These are phyloP conservation scores for Epizoanthus illoricatus DNA, from an alignment of 92 coral and sea anemone species.

Conservation along the genomic window DNA sequence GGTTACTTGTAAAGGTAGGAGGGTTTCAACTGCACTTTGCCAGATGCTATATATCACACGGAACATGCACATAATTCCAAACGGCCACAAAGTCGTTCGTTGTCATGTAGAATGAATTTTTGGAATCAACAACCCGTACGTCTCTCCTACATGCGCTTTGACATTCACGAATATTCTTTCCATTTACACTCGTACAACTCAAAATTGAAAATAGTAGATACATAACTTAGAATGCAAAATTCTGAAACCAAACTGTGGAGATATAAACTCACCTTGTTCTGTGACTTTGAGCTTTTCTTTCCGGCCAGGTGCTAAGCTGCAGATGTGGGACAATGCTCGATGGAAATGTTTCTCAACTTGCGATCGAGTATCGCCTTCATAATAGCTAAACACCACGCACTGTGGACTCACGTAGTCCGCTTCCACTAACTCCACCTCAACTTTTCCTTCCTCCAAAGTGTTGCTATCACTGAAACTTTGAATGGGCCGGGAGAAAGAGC, in stretches of 20 bases:
- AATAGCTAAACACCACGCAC: constrained; percentile 31
- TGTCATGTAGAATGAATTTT: too few relatives aligned
- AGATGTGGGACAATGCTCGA: constrained; percentile 12
- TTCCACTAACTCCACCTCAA: constrained; percentile 27
- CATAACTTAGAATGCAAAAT: neutral
- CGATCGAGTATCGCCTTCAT: constrained; percentile 4
- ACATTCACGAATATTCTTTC: too few relatives aligned
- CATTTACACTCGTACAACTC: too few relatives aligned
- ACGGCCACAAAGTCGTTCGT: too few relatives aligned
- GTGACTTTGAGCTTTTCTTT: neutral
- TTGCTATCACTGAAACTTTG: constrained; percentile 1
- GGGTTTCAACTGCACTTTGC: too few relatives aligned
- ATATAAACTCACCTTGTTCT: constrained; percentile 12
- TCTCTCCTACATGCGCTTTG: too few relatives aligned
- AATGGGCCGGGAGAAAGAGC: neutral
- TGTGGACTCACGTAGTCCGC: constrained; percentile 28
- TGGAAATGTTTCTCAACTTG: constrained; percentile 32
- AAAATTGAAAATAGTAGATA: too few relatives aligned
- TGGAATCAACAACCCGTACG: too few relatives aligned
- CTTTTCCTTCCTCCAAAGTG: constrained; percentile 29
- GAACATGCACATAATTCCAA: too few relatives aligned
- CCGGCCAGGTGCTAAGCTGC: neutral
- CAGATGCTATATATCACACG: too few relatives aligned
- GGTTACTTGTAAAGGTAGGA: too few relatives aligned
- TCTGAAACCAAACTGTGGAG: neutral